phyloP scores from a whole-genome alignment of 2,888 invertebrate genomes.

The Drosophila kambysellisi region DNA sequence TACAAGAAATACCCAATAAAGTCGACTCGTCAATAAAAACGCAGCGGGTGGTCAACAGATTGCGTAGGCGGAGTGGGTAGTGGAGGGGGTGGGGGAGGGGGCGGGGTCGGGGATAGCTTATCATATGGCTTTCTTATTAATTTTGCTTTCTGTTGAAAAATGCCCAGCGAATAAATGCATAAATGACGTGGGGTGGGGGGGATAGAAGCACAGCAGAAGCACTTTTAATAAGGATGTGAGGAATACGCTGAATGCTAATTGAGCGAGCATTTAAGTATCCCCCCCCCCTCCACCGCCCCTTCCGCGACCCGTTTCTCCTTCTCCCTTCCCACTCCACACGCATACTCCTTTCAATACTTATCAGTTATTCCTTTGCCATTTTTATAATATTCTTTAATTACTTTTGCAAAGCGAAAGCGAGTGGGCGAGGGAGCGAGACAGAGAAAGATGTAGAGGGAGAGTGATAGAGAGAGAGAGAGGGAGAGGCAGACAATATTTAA shows the following conservation, averaged over 20 bases:
- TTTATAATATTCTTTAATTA: conserved; percentile 41
- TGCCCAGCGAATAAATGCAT: conserved; percentile 51
- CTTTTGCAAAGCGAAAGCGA: conserved; percentile 28
- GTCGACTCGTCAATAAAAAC: conserved; percentile 58
- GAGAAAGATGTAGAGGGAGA: not conserved
- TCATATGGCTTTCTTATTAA: conserved; percentile 63
- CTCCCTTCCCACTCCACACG: not conserved
- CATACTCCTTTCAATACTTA: conserved; percentile 20
- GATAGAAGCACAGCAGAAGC: conserved; percentile 13
- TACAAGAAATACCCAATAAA: conserved; percentile 42
- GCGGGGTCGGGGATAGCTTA: not conserved
- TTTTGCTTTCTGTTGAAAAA: conserved; percentile 34
- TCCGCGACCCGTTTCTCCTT: not conserved
- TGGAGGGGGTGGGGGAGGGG: no score
- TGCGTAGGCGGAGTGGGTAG: not conserved
- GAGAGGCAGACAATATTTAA: conserved; percentile 43
- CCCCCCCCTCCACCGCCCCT: not conserved
- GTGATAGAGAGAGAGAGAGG: not conserved
- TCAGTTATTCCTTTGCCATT: conserved; percentile 42
- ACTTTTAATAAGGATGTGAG: conserved; percentile 78
- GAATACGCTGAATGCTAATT: conserved; percentile 72
- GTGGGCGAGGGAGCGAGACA: not conserved
- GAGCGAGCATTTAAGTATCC: conserved; percentile 52
- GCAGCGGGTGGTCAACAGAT: conserved; percentile 35
- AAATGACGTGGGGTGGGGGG: not conserved